Conservation (phyloP, 1,140 invertebrate species). For the Drosophila jambulina region DNA sequence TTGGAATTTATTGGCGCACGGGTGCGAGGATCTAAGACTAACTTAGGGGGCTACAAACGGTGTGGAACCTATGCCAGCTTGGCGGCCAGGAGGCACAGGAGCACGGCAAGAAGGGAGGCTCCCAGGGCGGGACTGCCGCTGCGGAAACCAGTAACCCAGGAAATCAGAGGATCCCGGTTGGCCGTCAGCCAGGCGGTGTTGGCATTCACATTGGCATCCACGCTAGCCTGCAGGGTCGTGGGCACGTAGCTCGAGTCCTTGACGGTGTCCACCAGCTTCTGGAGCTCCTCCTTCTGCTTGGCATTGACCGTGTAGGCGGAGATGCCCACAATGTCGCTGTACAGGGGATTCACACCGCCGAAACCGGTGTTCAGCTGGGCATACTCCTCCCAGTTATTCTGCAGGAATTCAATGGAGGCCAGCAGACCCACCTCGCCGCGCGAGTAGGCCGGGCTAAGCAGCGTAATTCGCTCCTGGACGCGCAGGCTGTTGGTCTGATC, state of each 20-base stretch:
- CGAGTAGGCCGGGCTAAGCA: conserved; percentile 69
- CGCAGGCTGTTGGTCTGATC: conserved; percentile 51
- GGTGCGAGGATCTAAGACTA: conserved; percentile 23
- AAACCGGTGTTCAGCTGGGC: conserved; percentile 63
- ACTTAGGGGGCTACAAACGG: conserved; percentile 10
- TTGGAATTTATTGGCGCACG: conserved; percentile 27
- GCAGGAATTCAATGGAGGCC: conserved; percentile 65
- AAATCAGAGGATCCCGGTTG: conserved; percentile 67
- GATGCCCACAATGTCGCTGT: conserved; percentile 63
- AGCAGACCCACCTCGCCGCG: conserved; percentile 65
- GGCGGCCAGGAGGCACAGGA: conserved; percentile 47
- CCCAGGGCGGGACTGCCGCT: conserved; percentile 58
- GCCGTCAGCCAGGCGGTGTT: conserved; percentile 64
- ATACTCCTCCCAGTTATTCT: conserved; percentile 62
- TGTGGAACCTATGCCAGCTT: conserved; percentile 34
- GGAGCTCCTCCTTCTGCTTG: conserved; percentile 55
- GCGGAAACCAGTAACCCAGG: conserved; percentile 53
- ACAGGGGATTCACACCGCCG: conserved; percentile 66
- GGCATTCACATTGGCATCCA: conserved; percentile 50
- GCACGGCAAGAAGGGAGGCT: conserved; percentile 52
- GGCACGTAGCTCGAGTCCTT: conserved; percentile 48
- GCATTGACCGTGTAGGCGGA: conserved; percentile 63
- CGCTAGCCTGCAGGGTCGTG: conserved; percentile 47
- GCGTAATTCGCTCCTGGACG: conserved; percentile 65
- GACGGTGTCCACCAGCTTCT: conserved; percentile 55